Conservation (phyloP, 2,888 invertebrate genomes). For the Microctonus brassicae region DNA sequence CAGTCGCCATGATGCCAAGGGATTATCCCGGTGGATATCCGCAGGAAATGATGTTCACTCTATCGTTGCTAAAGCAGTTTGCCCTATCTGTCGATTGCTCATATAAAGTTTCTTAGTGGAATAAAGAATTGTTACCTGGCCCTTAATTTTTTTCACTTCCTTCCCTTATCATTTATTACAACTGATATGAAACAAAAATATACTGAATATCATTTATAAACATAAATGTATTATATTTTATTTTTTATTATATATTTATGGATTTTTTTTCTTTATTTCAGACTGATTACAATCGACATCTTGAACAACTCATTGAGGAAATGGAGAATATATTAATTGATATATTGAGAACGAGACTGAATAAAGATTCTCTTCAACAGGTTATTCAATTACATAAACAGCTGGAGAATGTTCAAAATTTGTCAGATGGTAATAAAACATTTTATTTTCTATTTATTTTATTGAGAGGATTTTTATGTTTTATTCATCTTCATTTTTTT, state of each 20-base stretch:
- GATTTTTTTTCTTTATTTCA: slow-evolving; percentile 58
- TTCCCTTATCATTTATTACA: background rate
- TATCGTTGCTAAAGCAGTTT: background rate
- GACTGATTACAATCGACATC: slow-evolving; percentile 80
- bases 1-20: slow-evolving; percentile 36
- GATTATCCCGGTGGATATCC: slow-evolving; percentile 54
- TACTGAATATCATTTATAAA: background rate
- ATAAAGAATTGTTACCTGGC: background rate
- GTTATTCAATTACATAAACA: slow-evolving; percentile 55
- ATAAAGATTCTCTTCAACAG: slow-evolving; percentile 47
- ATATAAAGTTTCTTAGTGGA: background rate
- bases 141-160: background rate
- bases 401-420: slow-evolving; percentile 56
- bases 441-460: background rate
- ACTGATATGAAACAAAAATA: background rate
- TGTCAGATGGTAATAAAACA: slow-evolving; percentile 55
- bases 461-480: background rate
- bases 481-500: background rate
- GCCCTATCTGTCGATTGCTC: background rate
- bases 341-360: slow-evolving; percentile 68
- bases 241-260: background rate
- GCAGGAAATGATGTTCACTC: slow-evolving; percentile 32
- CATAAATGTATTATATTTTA: too few relatives aligned
- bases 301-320: slow-evolving; percentile 78
- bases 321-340: slow-evolving; percentile 73